Evolutionary conservation across 2,888 invertebrate species (phyloP).

Genomic region (Phortica magna): DNA sequence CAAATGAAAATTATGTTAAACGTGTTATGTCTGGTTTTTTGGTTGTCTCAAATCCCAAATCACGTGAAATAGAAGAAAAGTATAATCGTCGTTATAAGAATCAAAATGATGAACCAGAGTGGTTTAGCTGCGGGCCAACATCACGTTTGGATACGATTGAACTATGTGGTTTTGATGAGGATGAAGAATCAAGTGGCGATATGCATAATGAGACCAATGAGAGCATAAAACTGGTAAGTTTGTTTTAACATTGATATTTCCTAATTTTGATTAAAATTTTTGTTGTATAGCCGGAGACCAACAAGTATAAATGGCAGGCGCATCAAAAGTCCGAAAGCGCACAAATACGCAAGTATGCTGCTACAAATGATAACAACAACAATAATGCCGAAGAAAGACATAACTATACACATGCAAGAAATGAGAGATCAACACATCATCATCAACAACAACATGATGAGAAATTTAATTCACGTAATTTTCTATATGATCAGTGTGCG

Average conservation of each 20-base stretch:
- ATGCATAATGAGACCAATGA: conserved; percentile 44
- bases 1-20: conserved; percentile 74
- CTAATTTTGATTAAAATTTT: no score
- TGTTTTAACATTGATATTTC: no score
- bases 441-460: conserved; percentile 46
- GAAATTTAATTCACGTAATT: conserved; percentile 50
- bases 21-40: conserved; percentile 72
- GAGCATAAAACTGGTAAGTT: conserved; percentile 58
- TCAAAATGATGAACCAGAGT: conserved; percentile 74
- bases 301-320: conserved; percentile 18
- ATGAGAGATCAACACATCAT: conserved; percentile 1
- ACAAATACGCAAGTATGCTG: background rate
- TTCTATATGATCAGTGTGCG: conserved; percentile 60
- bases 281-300: background rate
- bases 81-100: conserved; percentile 68
- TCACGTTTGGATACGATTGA: conserved; percentile 76
- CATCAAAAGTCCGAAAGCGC: conserved; percentile 26
- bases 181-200: conserved; percentile 55
- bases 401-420: conserved; percentile 43
- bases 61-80: conserved; percentile 69
- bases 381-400: background rate
- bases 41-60: conserved; percentile 72
- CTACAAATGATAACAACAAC: conserved; percentile 12
- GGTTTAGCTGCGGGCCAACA: conserved; percentile 77
- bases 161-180: conserved; percentile 75